These are phyloP conservation scores for Pollenia amentaria DNA, from an alignment of 2,888 invertebrate species.

Conservation along the genomic window DNA sequence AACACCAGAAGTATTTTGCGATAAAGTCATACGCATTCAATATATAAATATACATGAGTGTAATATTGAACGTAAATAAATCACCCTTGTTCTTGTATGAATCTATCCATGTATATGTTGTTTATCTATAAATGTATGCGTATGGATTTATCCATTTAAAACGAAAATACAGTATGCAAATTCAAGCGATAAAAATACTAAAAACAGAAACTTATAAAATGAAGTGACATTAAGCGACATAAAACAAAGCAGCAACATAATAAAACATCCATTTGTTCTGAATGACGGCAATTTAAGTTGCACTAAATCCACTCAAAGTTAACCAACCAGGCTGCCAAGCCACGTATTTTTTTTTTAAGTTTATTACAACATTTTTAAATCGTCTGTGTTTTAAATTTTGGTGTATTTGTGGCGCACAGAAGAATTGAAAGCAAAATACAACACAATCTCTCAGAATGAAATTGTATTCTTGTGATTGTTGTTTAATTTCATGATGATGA, in stretches of 20 bases:
- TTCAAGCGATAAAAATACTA: constrained; percentile 16
- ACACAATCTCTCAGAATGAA: neutral
- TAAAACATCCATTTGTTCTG: constrained; percentile 76
- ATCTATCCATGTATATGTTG: neutral
- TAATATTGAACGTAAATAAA: constrained; percentile 6
- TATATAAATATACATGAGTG: neutral
- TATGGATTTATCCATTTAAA: constrained; percentile 56
- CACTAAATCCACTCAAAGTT: constrained; percentile 76
- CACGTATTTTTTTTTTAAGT: constrained; percentile 28
- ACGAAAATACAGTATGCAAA: constrained; percentile 70
- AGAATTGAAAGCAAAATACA: neutral
- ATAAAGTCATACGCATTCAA: neutral
- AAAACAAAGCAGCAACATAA: constrained; percentile 74
- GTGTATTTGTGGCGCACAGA: constrained; percentile 37
- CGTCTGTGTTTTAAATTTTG: constrained; percentile 40
- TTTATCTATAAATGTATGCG: neutral
- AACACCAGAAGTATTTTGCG: too few species aligned
- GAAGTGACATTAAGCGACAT: constrained; percentile 72
- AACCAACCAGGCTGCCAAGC: constrained; percentile 60
- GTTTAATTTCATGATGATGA: constrained; percentile 6
- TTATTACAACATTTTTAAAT: neutral
- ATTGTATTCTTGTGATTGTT: neutral
- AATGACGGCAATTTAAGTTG: constrained; percentile 76
- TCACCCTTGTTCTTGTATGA: neutral
- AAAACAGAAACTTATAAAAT: constrained; percentile 54